Evolutionary conservation across 2,888 invertebrate species (phyloP), one percentile per base, ranked within the genome.

Genomic region (Opisthograptis luteolata): DNA sequence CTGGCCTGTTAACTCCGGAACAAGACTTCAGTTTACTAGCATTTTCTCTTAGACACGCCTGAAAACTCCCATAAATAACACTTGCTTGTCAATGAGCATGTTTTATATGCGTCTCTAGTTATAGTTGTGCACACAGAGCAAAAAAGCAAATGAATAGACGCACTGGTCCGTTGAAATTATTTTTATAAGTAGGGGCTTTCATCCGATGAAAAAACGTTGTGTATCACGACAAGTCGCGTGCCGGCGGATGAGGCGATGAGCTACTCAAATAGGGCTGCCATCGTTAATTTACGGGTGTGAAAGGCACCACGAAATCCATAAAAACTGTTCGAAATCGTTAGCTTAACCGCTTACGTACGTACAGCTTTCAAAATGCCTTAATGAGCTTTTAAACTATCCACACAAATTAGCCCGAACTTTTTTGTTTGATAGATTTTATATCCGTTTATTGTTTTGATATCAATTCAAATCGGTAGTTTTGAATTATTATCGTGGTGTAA

Each of bases 161-260:
- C 82, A 81, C 73, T 80, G 77, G 81, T 79, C 84, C 87, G 83
- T 85, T 82, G 81, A 83, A 87, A 81, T 75, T 80, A 83, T 86
- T 82, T 83, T 79, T 81, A 79, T 80, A 83, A 86, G 82, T 79
- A 77, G 80, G 74, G 40, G 83, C 80, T 84, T 87, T 85, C 86
- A 80, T 82, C 68, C 58, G 72, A 76, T 82, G 79, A 86, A 87
- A 87, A 87, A 86, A 86, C 74, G 70, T 68, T 60, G 58, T 52
- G 53, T 58, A 61, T 65, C 85, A 86, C 84, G 87, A 75, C 69
- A 87, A 71, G 78, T 88, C 78, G 87, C 87, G 87, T 89, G 87
- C 70, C 64, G 64, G 12, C 43, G 50, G 45, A n/a, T n/a, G n/a
- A n/a, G n/a, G 68, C 66, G 73, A 74, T 71, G 73, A 73, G 72